Conservation (phyloP, 2,113 vertebrate species). For the Leptobrachium ailaonicum region DNA sequence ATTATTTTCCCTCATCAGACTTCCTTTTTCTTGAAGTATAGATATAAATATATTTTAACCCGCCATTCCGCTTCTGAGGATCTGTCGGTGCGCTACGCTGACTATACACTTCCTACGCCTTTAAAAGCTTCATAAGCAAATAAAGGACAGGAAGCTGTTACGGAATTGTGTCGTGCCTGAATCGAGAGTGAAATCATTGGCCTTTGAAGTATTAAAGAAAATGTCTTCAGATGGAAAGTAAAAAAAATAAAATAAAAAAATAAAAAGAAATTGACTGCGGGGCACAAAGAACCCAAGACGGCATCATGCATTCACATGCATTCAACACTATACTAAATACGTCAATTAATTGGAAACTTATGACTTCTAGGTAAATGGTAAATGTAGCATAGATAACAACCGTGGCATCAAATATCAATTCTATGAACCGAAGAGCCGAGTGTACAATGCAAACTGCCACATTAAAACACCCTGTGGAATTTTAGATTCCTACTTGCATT, state of each 20-base stretch:
- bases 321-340: background rate
- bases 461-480: no score
- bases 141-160: conserved; percentile 31
- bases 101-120: conserved; percentile 26
- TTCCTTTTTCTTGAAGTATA: conserved; percentile 45
- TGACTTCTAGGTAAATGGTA: conserved; percentile 8
- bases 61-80: conserved; percentile 44
- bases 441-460: background rate
- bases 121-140: conserved; percentile 40
- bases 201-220: conserved; percentile 55
- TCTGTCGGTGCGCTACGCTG: conserved; percentile 26
- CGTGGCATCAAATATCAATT: background rate
- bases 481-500: no score
- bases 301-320: conserved; percentile 18
- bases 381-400: conserved; percentile 16
- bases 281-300: conserved; percentile 12
- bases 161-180: conserved; percentile 41
- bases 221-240: conserved; percentile 37
- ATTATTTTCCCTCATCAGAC: conserved; percentile 20
- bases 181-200: conserved; percentile 51
- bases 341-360: conserved; percentile 13
- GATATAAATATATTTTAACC: conserved; percentile 44
- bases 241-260: conserved; percentile 5
- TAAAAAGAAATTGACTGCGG: background rate
- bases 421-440: background rate